phyloP scores from a whole-genome alignment of 1,140 invertebrate species.

The Reticulitermes speratus region DNA sequence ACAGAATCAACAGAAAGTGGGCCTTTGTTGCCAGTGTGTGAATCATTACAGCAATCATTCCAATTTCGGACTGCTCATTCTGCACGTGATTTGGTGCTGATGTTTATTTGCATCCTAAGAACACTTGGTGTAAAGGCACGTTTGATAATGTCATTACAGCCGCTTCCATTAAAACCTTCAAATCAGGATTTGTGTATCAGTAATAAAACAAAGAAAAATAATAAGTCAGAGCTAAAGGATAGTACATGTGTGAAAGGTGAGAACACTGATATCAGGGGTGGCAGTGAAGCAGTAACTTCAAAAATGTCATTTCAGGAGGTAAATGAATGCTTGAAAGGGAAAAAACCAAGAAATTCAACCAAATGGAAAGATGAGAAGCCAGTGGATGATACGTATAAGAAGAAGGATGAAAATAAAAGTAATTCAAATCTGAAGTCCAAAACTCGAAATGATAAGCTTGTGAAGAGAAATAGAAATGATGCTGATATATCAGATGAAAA shows the following conservation, averaged over 20 bases:
- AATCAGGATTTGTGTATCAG: constrained; percentile 58
- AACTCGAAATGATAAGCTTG: neutral
- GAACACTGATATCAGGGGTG: neutral
- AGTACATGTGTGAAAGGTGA: neutral
- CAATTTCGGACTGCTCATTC: constrained; percentile 59
- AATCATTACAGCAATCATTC: constrained; percentile 59
- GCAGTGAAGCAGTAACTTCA: neutral
- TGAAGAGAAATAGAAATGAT: neutral
- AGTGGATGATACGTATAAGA: neutral
- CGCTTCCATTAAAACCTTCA: constrained; percentile 61
- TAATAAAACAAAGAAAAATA: constrained; percentile 45
- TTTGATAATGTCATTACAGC: constrained; percentile 66
- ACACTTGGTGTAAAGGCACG: constrained; percentile 77
- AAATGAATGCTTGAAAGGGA: neutral
- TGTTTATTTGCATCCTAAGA: constrained; percentile 74
- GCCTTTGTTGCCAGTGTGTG: constrained; percentile 38
- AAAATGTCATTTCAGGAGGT: neutral
- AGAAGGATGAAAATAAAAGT: neutral
- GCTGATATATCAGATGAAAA: neutral
- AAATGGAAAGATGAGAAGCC: neutral
- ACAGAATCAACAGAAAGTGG: constrained; percentile 1
- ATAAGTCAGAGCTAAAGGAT: constrained; percentile 44
- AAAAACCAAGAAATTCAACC: neutral
- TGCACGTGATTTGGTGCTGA: constrained; percentile 67
- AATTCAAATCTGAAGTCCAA: neutral